A percentile compares a stretch with the other conserved stretches of the same genome.
Conservation (phyloP, 2,888 invertebrate genomes). For the Perizoma flavofasciatum region DNA sequence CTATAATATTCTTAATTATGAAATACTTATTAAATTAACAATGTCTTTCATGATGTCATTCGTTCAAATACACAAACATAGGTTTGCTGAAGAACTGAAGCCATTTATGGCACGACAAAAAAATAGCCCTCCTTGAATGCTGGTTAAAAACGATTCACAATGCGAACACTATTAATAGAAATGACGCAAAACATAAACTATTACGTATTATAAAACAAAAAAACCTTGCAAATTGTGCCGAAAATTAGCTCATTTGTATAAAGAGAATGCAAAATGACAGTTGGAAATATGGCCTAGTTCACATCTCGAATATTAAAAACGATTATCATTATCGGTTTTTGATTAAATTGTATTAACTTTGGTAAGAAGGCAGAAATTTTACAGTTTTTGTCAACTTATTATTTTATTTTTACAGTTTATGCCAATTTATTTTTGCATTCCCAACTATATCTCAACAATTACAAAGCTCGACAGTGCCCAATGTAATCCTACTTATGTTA, state of each 20-base stretch:
- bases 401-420: neutral
- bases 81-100: slow-evolving; percentile 40
- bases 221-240: slow-evolving; percentile 55
- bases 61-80: slow-evolving; percentile 54
- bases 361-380: too few species aligned
- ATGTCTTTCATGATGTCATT: slow-evolving; percentile 78
- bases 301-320: slow-evolving; percentile 6
- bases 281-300: slow-evolving; percentile 1
- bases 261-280: slow-evolving; percentile 22
- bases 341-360: too few species aligned
- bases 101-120: slow-evolving; percentile 64
- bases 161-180: slow-evolving; percentile 50
- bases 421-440: slow-evolving; percentile 19
- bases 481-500: slow-evolving; percentile 66
- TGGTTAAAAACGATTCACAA: slow-evolving; percentile 43
- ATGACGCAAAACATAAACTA: slow-evolving; percentile 49
- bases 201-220: slow-evolving; percentile 21
- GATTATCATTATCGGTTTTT: slow-evolving; percentile 15
- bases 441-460: slow-evolving; percentile 28
- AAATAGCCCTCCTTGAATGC: slow-evolving; percentile 24
- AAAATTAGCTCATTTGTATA: slow-evolving; percentile 42
- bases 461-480: slow-evolving; percentile 59
- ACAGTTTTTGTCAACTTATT: too few species aligned
- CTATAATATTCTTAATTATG: slow-evolving; percentile 81
- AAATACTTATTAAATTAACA: slow-evolving; percentile 81